Evolutionary conservation across 2,113 vertebrate genomes (phyloP), one percentile per base, ranked within the genome.

Genomic region (Chiloscyllium plagiosum): DNA sequence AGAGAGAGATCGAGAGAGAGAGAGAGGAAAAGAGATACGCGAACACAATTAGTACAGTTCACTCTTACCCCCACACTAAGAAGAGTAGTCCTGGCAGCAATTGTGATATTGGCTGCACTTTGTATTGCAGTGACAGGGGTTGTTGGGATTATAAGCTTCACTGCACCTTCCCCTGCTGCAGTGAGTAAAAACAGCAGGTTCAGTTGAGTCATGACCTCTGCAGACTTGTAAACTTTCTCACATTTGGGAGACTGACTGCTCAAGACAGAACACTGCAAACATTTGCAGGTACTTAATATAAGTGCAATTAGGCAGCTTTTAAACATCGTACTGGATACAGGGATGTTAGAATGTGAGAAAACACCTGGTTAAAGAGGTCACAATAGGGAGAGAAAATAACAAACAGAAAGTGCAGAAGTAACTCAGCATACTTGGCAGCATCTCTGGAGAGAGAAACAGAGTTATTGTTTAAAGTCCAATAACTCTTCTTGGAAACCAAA

Each of bases 81-180:
- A 2, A 37, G 96, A 15, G 17, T 97, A 98, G 96, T 99, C 97
- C 50, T 94, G 80, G 69, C 98, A 99, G 97, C 98, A 99, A 97
- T 96, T 97, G 20, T 3, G 95, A 96, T 96, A 8, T 0, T 97
- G 86, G 22, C 1, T 2, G 3, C 98, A 98, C 96, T 96, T 97
- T 7, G 85, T 7, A 95, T 98, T 96, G 95, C 98, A 99, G 96
- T 98, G 98, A 80, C 98, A 98, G 26, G 96, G 1, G 4, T 98
- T 97, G 96, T 97, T 97, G 76, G 93, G 94, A 95, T 97, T 97
- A 68, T 97, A 98, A 37, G 96, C 96, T 96, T 99, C 98, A 0
- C 29, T 96, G 94, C 98, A 99, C 95, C 98, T 97, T 0, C 97
- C 98, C 87, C 96, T 69, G 95, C 96, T 0, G 96, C 52, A 56